phyloP scores from a whole-genome alignment of 2,888 invertebrate genomes.

The Drosophila robusta region DNA sequence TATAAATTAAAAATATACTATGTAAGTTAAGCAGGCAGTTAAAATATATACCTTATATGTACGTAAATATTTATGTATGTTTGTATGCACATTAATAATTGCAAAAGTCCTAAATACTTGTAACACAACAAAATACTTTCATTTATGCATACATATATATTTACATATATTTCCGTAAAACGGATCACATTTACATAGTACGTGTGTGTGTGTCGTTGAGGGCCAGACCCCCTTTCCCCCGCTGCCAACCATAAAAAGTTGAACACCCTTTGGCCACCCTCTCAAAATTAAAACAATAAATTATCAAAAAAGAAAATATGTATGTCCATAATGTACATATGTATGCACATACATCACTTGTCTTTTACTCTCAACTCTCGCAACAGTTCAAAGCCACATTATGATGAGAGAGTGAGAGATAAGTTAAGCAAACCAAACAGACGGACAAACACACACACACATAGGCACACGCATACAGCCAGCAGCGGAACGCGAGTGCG shows the following conservation, averaged over 20 bases:
- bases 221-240: conserved; percentile 11
- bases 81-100: conserved; percentile 15
- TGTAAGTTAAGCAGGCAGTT: conserved; percentile 62
- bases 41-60: conserved; percentile 29
- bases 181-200: conserved; percentile 14
- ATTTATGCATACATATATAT: conserved; percentile 32
- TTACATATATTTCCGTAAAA: conserved; percentile 26
- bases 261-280: conserved; percentile 52
- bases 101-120: conserved; percentile 24
- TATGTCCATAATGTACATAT: conserved; percentile 28
- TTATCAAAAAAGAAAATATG: conserved; percentile 65
- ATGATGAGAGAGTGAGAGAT: conserved; percentile 39
- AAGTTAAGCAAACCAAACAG: conserved; percentile 43
- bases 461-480: conserved; percentile 9
- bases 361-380: conserved; percentile 27
- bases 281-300: conserved; percentile 70
- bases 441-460: conserved; percentile 32
- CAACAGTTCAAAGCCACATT: conserved; percentile 32
- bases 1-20: conserved; percentile 47
- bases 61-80: conserved; percentile 10
- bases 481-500: conserved; percentile 26
- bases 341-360: conserved; percentile 44
- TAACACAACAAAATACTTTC: conserved; percentile 28
- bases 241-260: conserved; percentile 30
- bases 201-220: conserved; percentile 26